Base-by-base conservation (phyloP, 2,888 invertebrate genomes). In the Trachelus iudaicus region DNA sequence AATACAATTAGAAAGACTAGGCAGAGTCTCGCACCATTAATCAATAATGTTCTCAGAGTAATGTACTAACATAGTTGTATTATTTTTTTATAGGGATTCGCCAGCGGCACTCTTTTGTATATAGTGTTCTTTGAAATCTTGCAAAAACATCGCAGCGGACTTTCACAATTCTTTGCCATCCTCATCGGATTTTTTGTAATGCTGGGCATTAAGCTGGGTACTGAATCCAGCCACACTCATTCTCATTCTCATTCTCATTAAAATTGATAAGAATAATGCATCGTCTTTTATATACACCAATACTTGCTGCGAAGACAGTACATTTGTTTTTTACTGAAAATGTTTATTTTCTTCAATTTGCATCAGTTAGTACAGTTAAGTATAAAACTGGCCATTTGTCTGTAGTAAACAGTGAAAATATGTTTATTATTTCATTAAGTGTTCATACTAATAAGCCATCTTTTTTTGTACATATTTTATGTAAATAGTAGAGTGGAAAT, bases 91-190 rank as follows among this genome's bases (percentile, higher is more conserved):
- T 96, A 98, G 93, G 98, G 98, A 4, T 92, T 98, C 79, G 98
- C 98, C 0, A 95, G 97, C 73, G 99, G 98, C 15, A 98, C 98
- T 0, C 94, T 99, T 73, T 92, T 99, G 6, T 99, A 98, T 92
- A 97, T 99, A 30, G 97, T 98, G n/a, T 98, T 98, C 93, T 98
- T 98, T 91, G 98, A 99, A 92, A 96, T 98, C 77, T 94, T 98
- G 86, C 95, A 95, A 73, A 92, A 92, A 69, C 92, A 93, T 75
- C 90, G 92, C 37, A 91, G 81, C 75, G 96, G 96, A 11, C 91
- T 96, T 34, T 87, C 93, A 34, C 95, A 96, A 82, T 96, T 94
- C 89, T 78, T 94, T 0, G 93, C 96, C 1, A 94, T 96, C 40
- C 85, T 96, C 11, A 80, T 94, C 34, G 96, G 96, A 78, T 96